Evolutionary conservation across 92 coral and sea anemone genomes (phyloP).

Genomic region (Montipora capitata): DNA sequence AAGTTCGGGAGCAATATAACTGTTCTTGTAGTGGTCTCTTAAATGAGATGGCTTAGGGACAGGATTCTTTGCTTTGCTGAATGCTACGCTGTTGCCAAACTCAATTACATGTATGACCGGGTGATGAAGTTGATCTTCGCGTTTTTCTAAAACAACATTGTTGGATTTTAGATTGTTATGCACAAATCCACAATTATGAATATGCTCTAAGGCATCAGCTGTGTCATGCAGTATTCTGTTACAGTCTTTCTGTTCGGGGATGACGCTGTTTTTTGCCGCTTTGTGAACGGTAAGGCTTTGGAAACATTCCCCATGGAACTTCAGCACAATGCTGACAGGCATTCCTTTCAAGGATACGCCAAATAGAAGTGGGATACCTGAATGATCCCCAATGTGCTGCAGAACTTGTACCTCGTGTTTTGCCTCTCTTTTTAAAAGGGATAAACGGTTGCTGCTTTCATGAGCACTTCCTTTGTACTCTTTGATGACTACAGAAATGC

Average conservation of each 20-base stretch:
- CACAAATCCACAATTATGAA: not conserved
- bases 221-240: too few species aligned
- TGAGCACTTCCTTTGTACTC: constrained; percentile 8
- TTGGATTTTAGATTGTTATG: not conserved
- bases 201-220: not conserved
- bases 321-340: constrained; percentile 40
- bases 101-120: too few species aligned
- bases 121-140: not conserved
- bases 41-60: not conserved
- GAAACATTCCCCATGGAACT: constrained; percentile 50
- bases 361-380: constrained; percentile 59
- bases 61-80: too few species aligned
- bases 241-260: constrained; percentile 13
- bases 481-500: constrained; percentile 50
- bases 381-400: constrained; percentile 60
- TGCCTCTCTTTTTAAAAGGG: constrained; percentile 23
- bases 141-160: not conserved
- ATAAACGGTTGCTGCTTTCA: constrained; percentile 9
- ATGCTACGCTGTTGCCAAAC: too few species aligned
- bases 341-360: constrained; percentile 34
- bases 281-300: constrained; percentile 26
- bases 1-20: not conserved
- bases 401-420: constrained; percentile 40
- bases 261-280: constrained; percentile 11
- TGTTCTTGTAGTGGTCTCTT: not conserved